These are phyloP conservation scores for Hermetia illucens DNA, from an alignment of 1,140 invertebrate genomes.

Conservation along the genomic window DNA sequence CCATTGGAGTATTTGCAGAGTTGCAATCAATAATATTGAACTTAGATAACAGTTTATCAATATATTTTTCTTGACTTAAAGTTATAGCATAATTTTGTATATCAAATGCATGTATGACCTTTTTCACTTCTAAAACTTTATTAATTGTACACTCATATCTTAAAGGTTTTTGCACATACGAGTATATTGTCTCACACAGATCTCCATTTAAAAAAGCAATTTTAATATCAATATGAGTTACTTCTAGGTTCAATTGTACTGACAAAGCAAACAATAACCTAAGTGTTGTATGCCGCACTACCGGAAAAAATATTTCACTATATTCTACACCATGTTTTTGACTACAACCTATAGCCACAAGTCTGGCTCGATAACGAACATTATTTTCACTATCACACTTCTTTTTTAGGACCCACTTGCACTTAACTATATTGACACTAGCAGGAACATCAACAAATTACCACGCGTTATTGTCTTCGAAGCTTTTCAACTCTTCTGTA, in stretches of 20 bases:
- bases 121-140: too few relatives aligned
- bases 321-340: conserved; percentile 20
- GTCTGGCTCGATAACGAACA: conserved; percentile 22
- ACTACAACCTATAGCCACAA: conserved; percentile 21
- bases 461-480: conserved; percentile 14
- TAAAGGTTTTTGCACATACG: conserved; percentile 30
- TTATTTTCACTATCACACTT: conserved; percentile 16
- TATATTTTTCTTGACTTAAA: too few relatives aligned
- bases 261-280: conserved; percentile 5
- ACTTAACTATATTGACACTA: conserved; percentile 14
- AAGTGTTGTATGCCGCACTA: conserved; percentile 9
- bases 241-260: conserved; percentile 9
- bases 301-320: conserved; percentile 23
- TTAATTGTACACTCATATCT: too few relatives aligned
- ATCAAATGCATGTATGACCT: too few relatives aligned
- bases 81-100: too few relatives aligned
- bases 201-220: conserved; percentile 21
- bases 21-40: too few relatives aligned
- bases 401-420: conserved; percentile 24
- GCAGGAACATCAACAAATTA: conserved; percentile 10
- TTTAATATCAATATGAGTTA: conserved; percentile 24
- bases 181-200: conserved; percentile 27
- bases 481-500: neutral
- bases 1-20: too few relatives aligned
- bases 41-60: too few relatives aligned